Evolutionary conservation across 2,888 invertebrate species (phyloP), one percentile per base, ranked within the genome.

Genomic region (Drosophila rellima): DNA sequence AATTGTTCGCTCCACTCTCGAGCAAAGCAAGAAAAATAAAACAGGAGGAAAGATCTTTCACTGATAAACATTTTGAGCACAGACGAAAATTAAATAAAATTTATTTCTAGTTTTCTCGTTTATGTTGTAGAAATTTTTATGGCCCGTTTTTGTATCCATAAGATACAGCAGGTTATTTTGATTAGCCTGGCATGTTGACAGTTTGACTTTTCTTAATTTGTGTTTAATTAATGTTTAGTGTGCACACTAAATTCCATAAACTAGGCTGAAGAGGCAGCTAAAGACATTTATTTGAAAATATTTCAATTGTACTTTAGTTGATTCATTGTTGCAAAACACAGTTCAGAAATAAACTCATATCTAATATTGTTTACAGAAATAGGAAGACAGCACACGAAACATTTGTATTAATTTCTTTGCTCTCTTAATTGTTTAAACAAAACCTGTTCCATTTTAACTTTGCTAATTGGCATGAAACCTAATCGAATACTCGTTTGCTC

Each of bases 131-230:
- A 47, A 26, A 54, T 45, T 67, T 78, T 73, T 70, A 75, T 67
- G 73, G 69, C 52, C 75, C 56, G 65, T 45, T 59, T 55, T 70
- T 42, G 70, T 66, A 59, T 75, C 79, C 50, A 70, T 81, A 70
- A 78, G 80, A 83, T 81, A 68, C 48, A 64, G 82, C 74, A 82
- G 82, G 74, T 74, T 78, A 76, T 83, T 78, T 78, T 78, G 82
- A 86, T 86, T 86, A 74, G 72, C 71, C 62, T 56, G 59, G 65
- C 73, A 68, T 69, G 83, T 77, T 83, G 83, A 83, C 83, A 82
- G 87, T 83, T 83, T 82, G 80, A 85, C 80, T 82, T 65, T 62
- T 59, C 69, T 70, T 74, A 82, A 83, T 82, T 83, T 82, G 78
- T 70, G 70, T 70, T 81, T 86, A 80, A 80, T 83, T 83, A 82